A percentile compares a stretch with the other conserved stretches of the same genome.
These are phyloP conservation scores for Pseudopleuronectes americanus DNA, from an alignment of 2,797 vertebrate genomes.

Conservation along the genomic window DNA sequence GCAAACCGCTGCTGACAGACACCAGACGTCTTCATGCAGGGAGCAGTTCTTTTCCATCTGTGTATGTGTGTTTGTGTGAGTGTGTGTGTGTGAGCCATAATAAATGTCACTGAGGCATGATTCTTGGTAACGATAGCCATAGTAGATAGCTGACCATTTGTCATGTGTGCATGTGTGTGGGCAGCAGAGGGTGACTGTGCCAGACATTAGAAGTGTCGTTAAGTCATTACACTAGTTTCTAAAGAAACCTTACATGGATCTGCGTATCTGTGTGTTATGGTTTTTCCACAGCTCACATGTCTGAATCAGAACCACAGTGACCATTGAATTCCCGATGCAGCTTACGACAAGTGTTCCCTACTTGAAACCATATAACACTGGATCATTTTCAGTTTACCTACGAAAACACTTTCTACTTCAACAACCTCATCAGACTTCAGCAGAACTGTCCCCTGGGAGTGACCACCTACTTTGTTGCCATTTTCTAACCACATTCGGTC, in stretches of 20 bases:
- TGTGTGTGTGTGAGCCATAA: slow-evolving; percentile 16
- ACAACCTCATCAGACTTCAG: too few species aligned
- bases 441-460: too few species aligned
- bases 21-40: slow-evolving; percentile 38
- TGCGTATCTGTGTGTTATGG: slow-evolving; percentile 9
- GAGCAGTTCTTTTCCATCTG: slow-evolving; percentile 1
- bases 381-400: too few species aligned
- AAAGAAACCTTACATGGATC: slow-evolving; percentile 40
- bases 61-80: slow-evolving; percentile 18
- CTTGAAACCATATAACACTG: too few species aligned
- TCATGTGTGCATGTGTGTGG: slow-evolving; percentile 19
- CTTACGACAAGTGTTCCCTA: slow-evolving; percentile 11
- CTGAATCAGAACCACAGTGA: slow-evolving; percentile 18
- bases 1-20: slow-evolving; percentile 43
- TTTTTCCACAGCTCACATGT: slow-evolving; percentile 54
- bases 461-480: too few species aligned
- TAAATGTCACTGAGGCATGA: slow-evolving; percentile 47
- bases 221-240: slow-evolving; percentile 25
- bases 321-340: slow-evolving; percentile 18
- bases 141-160: slow-evolving; percentile 1
- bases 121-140: slow-evolving; percentile 41
- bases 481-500: too few species aligned
- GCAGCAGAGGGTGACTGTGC: slow-evolving; percentile 24
- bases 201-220: slow-evolving; percentile 26
- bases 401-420: too few species aligned